Evolutionary conservation across 2,113 vertebrate species (phyloP), one percentile per base, ranked within the genome.

Genomic region (Cephalopterus ornatus): DNA sequence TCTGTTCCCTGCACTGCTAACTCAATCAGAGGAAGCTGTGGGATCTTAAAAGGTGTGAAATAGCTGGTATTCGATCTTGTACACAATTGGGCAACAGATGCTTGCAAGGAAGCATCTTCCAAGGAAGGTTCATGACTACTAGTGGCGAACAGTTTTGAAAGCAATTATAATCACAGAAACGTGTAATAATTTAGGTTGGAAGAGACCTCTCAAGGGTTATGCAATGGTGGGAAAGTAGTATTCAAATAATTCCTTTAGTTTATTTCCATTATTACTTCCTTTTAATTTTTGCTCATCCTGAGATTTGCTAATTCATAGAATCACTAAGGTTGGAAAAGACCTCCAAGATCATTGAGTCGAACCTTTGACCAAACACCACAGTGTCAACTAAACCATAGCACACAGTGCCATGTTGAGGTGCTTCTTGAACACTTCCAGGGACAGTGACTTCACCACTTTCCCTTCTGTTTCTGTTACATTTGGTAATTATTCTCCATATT

Each of bases 371-470:
- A 14, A 62, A 22, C n/a, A 83, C 11, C 26, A 19, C 13, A 6
- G 2, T 27, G 30, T 35, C 55, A 32, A 23, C 11, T 47, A 47
- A 83, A 62, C 47, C 24, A 35, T 32, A 27, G n/a, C n/a, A 35
- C n/a, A 32, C 4, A 16, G 35, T 32, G 41, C n/a, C 11, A 5
- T 2, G 0, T 32, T 0, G 1, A 68, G 41, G 12, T 0, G 0
- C 55, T 62, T 47, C 28, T 55, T 41, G 17, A 55, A 23, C 6
- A 13, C 9, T 76, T 55, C 21, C 41, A 47, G 24, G 9, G 12
- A 19, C 3, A 32, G 35, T 9, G 55, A 55, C 41, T 47, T 70
- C 47, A 42, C 30, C 20, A 15, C 30, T 55, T 70, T 8, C 17
- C 22, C 56, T 89, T 11, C 8, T 55, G 7, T 53, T 79, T 72